Conservation (phyloP, 2,888 invertebrate genomes). For the Agonopterix subpropinquella region DNA sequence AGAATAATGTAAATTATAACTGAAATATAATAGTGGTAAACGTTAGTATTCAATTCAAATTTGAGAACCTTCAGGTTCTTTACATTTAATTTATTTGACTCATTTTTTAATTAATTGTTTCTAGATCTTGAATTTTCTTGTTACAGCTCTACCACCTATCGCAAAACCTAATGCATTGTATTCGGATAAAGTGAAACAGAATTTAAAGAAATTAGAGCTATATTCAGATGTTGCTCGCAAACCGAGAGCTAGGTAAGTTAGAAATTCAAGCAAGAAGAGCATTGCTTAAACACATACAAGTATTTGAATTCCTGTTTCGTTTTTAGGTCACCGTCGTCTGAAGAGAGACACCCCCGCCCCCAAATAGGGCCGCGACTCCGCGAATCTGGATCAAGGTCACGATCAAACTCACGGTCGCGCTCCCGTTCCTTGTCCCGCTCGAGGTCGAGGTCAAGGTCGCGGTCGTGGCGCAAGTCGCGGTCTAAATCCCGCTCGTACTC, state of each 20-base stretch:
- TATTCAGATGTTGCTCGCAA: conserved; percentile 59
- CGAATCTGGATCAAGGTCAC: conserved; percentile 28
- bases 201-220: conserved; percentile 45
- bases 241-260: conserved; percentile 36
- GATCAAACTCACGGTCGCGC: conserved; percentile 28
- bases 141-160: background rate
- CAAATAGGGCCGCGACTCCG: conserved; percentile 39
- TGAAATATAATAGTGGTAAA: too few relatives aligned
- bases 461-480: conserved; percentile 36
- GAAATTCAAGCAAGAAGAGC: too few relatives aligned
- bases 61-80: too few relatives aligned
- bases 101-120: too few relatives aligned
- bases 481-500: conserved; percentile 42
- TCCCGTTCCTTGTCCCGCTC: conserved; percentile 32
- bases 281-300: too few relatives aligned
- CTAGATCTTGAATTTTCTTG: too few relatives aligned
- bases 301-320: background rate
- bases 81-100: too few relatives aligned
- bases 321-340: conserved; percentile 27
- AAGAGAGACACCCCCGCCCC: conserved; percentile 29
- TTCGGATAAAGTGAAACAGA: conserved; percentile 62
- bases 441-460: conserved; percentile 25
- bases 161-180: conserved; percentile 40
- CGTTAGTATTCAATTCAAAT: too few relatives aligned
- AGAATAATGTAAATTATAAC: too few relatives aligned